These are phyloP conservation scores for Geotrypetes seraphini DNA, from an alignment of 2,797 vertebrate genomes.

Conservation along the genomic window DNA sequence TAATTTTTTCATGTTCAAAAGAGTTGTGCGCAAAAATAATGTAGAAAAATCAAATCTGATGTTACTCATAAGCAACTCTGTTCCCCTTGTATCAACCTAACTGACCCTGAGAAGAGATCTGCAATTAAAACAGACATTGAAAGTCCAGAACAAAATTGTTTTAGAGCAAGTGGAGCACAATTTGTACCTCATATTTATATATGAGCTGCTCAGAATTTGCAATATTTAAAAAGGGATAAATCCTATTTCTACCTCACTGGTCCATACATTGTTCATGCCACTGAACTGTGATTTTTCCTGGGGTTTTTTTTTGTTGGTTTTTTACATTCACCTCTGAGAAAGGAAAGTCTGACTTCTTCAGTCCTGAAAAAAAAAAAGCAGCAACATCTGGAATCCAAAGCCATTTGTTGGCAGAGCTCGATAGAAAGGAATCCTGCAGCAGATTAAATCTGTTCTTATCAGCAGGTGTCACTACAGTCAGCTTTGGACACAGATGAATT, in stretches of 20 bases:
- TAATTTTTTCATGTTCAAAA: too few relatives aligned
- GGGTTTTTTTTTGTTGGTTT: constrained; percentile 48
- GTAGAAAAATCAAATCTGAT: too few relatives aligned
- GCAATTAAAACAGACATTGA: too few relatives aligned
- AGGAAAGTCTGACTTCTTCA: constrained; percentile 51
- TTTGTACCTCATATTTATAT: too few relatives aligned
- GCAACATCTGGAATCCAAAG: constrained; percentile 48
- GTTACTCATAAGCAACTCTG: too few relatives aligned
- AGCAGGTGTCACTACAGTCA: constrained; percentile 46
- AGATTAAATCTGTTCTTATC: constrained; percentile 51
- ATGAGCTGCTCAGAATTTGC: constrained; percentile 21
- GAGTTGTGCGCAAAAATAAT: too few relatives aligned
- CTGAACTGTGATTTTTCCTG: constrained; percentile 40
- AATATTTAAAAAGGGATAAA: constrained; percentile 42
- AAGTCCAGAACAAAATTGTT: too few relatives aligned
- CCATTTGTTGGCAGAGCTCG: constrained; percentile 44
- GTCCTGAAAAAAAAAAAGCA: constrained; percentile 43
- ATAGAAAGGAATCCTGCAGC: constrained; percentile 38
- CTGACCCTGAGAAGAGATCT: too few relatives aligned
- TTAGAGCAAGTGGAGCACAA: too few relatives aligned
- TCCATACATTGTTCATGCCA: constrained; percentile 39
- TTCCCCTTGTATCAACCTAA: too few relatives aligned
- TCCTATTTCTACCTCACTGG: constrained; percentile 26
- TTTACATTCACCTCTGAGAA: constrained; percentile 54
- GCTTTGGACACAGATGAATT: constrained; percentile 41